Evolutionary conservation across 2,113 vertebrate species (phyloP), one percentile per base, ranked within the genome.

Genomic region (Sapayoa aenigma): DNA sequence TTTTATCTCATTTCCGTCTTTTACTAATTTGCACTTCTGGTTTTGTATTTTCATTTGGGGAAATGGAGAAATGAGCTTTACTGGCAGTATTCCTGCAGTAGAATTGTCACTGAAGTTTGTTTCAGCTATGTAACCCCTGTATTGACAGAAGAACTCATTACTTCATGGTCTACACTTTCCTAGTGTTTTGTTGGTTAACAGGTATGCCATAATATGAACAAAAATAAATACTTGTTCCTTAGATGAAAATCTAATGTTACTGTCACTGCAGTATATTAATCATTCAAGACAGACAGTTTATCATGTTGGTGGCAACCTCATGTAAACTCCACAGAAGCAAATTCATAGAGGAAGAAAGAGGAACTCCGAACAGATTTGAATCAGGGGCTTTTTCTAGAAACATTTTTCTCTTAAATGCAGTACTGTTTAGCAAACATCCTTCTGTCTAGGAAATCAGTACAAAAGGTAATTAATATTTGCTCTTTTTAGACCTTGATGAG

Each of bases 401-500:
- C 5, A 7, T 55, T 76, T 60, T 63, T 73, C 21, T 79, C 7
- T 75, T 24, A 55, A 87, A 63, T 49, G 9, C 8, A 24, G 4
- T 27, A 28, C 42, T 69, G 9, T 68, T 41, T 42, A 55, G 30
- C 52, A 72, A 24, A 37, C 21, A 31, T 39, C 13, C 25, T 80
- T 92, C 28, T 79, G 37, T 42, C 14, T 42, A 66, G 93, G 20
- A 91, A 49, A 50, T 75, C 33, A 89, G 28, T 49, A 59, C 14
- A 89, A 31, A 2, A 77, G 44, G 76, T 85, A n/a, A 19, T 65
- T 91, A 65, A 12, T 24, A 8, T 28, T 91, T 93, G 56, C 35
- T 86, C 55, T 75, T 3, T 6, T 66, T 86, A 99, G 98, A 99
- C 87, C 96, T 98, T 67, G 98, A 99, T 96, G 98, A 99, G 73